Percentiles rank a stretch among this genome's conserved stretches.
Conservation (phyloP, 2,797 vertebrate genomes). For the Lacerta viridis region DNA sequence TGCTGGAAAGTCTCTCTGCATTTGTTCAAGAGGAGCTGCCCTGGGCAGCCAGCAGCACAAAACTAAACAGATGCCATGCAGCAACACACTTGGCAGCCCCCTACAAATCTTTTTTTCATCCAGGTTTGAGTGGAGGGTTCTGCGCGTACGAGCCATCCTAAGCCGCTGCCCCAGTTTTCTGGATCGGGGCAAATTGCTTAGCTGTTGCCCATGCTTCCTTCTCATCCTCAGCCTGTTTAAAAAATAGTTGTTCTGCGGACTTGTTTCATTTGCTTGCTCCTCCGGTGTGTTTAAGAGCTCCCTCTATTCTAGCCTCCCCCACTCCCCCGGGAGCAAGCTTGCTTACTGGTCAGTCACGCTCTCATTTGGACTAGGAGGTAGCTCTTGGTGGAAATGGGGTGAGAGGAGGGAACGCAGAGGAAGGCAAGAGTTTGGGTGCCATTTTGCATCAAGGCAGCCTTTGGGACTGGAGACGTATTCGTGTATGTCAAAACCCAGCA, state of each 20-base stretch:
- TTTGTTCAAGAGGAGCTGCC: too few relatives aligned
- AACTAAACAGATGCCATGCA: not conserved
- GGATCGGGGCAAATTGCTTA: not conserved
- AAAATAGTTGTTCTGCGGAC: not conserved
- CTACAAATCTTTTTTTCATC: not conserved
- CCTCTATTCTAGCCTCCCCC: too few relatives aligned
- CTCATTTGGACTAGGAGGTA: too few relatives aligned
- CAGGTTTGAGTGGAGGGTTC: not conserved
- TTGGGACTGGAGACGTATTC: not conserved
- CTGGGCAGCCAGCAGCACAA: not conserved
- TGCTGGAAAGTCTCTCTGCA: not conserved
- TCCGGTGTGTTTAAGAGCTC: not conserved
- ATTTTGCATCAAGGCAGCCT: not conserved
- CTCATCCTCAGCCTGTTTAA: accelerated
- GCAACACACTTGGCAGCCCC: too few relatives aligned
- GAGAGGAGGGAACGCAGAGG: not conserved
- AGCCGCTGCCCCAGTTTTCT: not conserved
- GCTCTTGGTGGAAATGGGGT: not conserved
- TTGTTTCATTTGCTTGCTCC: not conserved
- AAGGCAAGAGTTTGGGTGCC: not conserved
- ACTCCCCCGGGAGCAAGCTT: not conserved
- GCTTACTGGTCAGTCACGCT: too few relatives aligned
- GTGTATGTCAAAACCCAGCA: too few relatives aligned
- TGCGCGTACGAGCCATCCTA: not conserved
- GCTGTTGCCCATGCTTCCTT: not conserved